phyloP scores from a whole-genome alignment of 2,797 vertebrate species.

The Smutsia temminckii region DNA sequence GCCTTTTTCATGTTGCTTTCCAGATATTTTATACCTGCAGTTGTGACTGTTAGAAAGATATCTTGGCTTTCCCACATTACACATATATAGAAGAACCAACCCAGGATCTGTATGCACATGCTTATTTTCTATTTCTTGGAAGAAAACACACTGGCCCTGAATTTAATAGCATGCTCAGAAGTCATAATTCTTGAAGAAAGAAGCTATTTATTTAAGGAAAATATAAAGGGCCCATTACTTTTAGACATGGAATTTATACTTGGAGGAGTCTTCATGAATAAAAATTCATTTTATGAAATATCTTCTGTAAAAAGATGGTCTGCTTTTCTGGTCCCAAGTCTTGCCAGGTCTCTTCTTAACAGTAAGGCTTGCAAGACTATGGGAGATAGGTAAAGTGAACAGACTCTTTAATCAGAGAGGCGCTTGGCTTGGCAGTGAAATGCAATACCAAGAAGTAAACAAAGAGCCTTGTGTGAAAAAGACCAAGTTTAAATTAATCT shows the following conservation, averaged over 20 bases:
- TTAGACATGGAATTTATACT: constrained; percentile 47
- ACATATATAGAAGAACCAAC: background rate
- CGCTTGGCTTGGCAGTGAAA: constrained; percentile 15
- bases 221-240: constrained; percentile 60
- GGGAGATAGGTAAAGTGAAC: constrained; percentile 51
- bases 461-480: constrained; percentile 66
- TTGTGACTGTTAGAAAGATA: background rate
- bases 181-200: constrained; percentile 40
- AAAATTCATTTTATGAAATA: constrained; percentile 60
- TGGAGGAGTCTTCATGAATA: constrained; percentile 62
- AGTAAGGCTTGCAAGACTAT: constrained; percentile 27
- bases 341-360: constrained; percentile 25
- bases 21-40: background rate
- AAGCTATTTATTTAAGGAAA: constrained; percentile 54
- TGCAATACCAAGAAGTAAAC: constrained; percentile 69
- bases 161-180: constrained; percentile 26
- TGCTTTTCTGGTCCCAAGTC: constrained; percentile 47
- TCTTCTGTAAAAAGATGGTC: constrained; percentile 64
- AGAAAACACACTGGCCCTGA: constrained; percentile 51
- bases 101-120: background rate
- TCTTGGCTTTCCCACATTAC: background rate
- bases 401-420: constrained; percentile 56
- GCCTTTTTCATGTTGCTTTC: background rate
- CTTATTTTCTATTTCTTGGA: constrained; percentile 9
- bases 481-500: constrained; percentile 69